Base-by-base conservation (phyloP, 2,888 invertebrate species). In the Pseudanteris insignis region DNA sequence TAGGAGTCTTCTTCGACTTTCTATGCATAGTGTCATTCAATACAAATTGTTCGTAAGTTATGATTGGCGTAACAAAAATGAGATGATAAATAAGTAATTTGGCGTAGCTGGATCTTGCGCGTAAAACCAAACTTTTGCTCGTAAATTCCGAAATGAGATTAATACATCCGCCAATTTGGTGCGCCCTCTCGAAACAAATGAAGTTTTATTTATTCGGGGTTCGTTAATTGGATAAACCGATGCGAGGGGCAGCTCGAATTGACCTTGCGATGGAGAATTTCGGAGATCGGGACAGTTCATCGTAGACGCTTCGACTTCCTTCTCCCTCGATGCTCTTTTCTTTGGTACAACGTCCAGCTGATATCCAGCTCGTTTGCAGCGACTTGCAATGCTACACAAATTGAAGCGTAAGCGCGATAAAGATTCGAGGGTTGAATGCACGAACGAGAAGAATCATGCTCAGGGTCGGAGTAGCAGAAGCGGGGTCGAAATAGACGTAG, bases 401-500 rank as follows among this genome's bases (percentile, higher is more conserved):
- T 60, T 43, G 46, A 24, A 29, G 18, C 18, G 32, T 48, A 36
- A 51, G 25, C 38, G 48, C 32, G 48, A 44, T 47, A 57, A 53
- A 61, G 61, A 51, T 47, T 18, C 18, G 58, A 59, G 57, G 50
- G 60, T 51, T 54, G 51, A 24, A 12, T 38, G 30, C 33, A 28
- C 38, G 33, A 48, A 40, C 25, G 11, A 12, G 32, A 28, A 40
- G 47, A 36, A 38, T 46, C 37, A 18, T 24, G 21, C 30, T 15
- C 15, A 11, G 18, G 26, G 33, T 10, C 26, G 26, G 30, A 38
- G 10, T 43, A 29, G 48, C 54, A 47, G 15, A 43, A 61, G 38
- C 57, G 43, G 48, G 50, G 46, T 8, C 26, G 34, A 69, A 63
- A 67, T n/a, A n/a, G n/a, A n/a, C n/a, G n/a, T n/a, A n/a, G n/a